Evolutionary conservation across 2,888 invertebrate genomes (phyloP), one percentile per base, ranked within the genome.

Genomic region (Morpho helenor): DNA sequence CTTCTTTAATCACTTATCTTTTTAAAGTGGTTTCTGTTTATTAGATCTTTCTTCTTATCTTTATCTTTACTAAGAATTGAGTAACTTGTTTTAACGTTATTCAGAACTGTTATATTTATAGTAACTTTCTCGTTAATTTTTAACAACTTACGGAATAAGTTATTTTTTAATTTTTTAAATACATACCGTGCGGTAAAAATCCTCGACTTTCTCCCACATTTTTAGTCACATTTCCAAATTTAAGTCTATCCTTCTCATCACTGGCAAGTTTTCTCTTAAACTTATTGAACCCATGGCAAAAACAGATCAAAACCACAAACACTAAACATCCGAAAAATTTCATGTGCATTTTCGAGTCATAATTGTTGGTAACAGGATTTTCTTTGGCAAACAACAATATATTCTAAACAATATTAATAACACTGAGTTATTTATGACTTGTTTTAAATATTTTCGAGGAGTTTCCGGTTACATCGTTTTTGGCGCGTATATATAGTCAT

Each of bases 261-360:
- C 57, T 59, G 54, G 68, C 66, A 61, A 71, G 65, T 68, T 75
- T 80, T 60, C 72, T 74, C 59, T 72, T 77, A 41, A 71, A 63
- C 55, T 72, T 73, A 49, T 64, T 59, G 1, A 59, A 57, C 54
- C 59, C 59, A 67, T 68, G 74, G 64, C 51, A 68, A 64, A 63
- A 49, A 66, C 71, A 71, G 68, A 72, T 59, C 42, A 66, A 58
- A 41, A 64, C 50, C 49, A 67, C 52, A 64, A 65, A 61, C 56
- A 68, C 65, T 52, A 67, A 53, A 65, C 60, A 63, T 65, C 63
- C 62, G 49, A 66, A 56, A 48, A 63, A 72, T 73, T 75, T 74
- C 68, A 76, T 77, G 74, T 67, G 76, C 87, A 87, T 87, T 75
- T 84, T 87, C 76, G 74, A 79, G 73, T 77, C 84, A 84, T 84